Evolutionary conservation across 2,888 invertebrate genomes (phyloP).

Genomic region (Melanostoma mellinum): DNA sequence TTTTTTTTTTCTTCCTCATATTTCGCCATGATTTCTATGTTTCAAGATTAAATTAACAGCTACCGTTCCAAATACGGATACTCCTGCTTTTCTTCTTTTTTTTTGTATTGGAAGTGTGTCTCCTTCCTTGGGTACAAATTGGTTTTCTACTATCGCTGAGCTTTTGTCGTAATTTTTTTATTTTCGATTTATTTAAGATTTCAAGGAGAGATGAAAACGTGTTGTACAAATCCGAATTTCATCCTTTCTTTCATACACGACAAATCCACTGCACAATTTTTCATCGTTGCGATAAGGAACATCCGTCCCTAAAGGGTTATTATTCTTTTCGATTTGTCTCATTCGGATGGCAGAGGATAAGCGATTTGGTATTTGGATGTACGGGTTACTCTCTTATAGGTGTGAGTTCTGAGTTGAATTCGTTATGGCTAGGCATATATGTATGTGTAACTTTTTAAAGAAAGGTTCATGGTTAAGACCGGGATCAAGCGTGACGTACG

Average conservation of each 20-base stretch:
- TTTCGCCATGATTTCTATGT: conserved; percentile 3
- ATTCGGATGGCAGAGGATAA: conserved; percentile 44
- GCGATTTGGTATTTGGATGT: conserved; percentile 59
- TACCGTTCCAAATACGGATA: conserved; percentile 1
- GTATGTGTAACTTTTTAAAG: too few relatives aligned
- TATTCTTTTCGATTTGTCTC: conserved; percentile 61
- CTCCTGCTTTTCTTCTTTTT: background rate
- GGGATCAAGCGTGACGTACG: too few relatives aligned
- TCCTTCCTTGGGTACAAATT: background rate
- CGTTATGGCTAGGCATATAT: too few relatives aligned
- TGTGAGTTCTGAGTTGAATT: conserved; percentile 40
- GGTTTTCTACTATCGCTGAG: background rate
- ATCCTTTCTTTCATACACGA: background rate
- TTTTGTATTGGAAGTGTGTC: background rate
- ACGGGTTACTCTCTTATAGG: conserved; percentile 30
- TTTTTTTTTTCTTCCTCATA: background rate
- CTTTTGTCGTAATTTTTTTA: background rate
- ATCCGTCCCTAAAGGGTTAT: conserved; percentile 50
- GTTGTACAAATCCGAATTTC: conserved; percentile 1
- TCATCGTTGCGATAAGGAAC: background rate
- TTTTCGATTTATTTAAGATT: conserved; percentile 15
- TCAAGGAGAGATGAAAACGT: background rate
- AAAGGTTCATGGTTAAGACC: too few relatives aligned
- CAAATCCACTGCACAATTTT: background rate
- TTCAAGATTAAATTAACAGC: conserved; percentile 19